Evolutionary conservation across 2,113 vertebrate genomes (phyloP), one percentile per base, ranked within the genome.

Genomic region (Leucosticte australis): DNA sequence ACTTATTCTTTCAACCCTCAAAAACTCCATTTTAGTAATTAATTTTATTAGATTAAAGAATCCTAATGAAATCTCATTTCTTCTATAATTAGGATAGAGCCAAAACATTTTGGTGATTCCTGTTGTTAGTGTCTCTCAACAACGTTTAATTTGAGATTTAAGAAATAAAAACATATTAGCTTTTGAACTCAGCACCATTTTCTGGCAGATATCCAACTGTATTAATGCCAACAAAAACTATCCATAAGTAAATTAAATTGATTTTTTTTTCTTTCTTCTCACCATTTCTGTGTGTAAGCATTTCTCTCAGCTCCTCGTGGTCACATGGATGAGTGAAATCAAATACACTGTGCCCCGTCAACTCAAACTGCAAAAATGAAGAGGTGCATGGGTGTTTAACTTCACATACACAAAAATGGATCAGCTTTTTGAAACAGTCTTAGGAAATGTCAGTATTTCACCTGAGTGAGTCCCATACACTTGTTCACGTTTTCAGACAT

Each of bases 271-370:
- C 47, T 90, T 95, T 92, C 59, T 93, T 96, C 98, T 98, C 96
- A 99, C 99, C 99, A 94, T 98, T 98, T 98, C 98, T 99, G 97
- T 99, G 98, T 33, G 98, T 97, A 94, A 99, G 98, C 99, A 99
- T 99, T 98, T 99, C 99, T 97, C 99, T 98, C 97, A 99, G 97
- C 97, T 99, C 99, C 93, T 99, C 99, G 57, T 99, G 99, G 96
- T 99, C 99, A 97, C 99, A 99, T 0, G 99, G 99, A 97, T 99
- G 99, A 94, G 98, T 99, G 97, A 98, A 99, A 97, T 99, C 99
- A 98, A 99, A 99, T 49, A 99, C 98, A 94, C 98, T 99, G 97
- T 99, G 99, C 95, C 99, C 99, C 39, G 98, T 99, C 96, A 99
- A 97, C 93, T 99, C 99, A 97, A 99, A 99, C 99, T 99, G 97